These are phyloP conservation scores for Campoplex nolae DNA, from an alignment of 2,888 invertebrate genomes.

Conservation along the genomic window DNA sequence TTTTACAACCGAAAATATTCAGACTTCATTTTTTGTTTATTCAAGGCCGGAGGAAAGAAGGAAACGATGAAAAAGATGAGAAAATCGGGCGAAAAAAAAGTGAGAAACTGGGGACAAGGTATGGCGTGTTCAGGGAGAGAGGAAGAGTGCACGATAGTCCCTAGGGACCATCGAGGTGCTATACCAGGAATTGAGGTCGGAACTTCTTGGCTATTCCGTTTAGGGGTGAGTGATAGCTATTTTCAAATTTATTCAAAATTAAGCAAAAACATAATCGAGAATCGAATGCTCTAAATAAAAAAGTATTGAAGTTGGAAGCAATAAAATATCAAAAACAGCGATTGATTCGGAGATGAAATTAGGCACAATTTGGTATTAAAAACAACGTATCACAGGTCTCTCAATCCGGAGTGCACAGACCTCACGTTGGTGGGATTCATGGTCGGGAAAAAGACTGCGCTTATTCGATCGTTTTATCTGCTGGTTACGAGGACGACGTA, in stretches of 20 bases:
- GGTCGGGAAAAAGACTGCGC: constrained; percentile 92
- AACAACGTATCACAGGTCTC: constrained; percentile 86
- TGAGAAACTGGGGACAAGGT: constrained; percentile 91
- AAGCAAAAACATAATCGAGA: background rate
- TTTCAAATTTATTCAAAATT: background rate
- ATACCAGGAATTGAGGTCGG: constrained; percentile 95
- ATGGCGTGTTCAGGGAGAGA: constrained; percentile 93
- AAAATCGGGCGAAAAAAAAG: constrained; percentile 81
- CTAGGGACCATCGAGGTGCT: constrained; percentile 91
- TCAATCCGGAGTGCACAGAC: constrained; percentile 93
- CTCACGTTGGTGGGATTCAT: constrained; percentile 93
- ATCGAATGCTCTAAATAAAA: background rate
- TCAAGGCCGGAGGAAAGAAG: constrained; percentile 89
- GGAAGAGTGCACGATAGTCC: constrained; percentile 88
- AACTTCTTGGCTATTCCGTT: constrained; percentile 91
- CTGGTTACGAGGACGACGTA: constrained; percentile 94
- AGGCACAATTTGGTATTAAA: background rate
- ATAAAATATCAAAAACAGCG: background rate
- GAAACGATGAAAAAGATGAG: constrained; percentile 86
- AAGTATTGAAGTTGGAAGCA: background rate
- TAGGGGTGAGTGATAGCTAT: constrained; percentile 85
- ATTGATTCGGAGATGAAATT: background rate
- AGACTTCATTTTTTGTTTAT: background rate
- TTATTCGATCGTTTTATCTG: constrained; percentile 91
- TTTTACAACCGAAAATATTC: background rate